phyloP scores from a whole-genome alignment of 2,797 vertebrate species.

The Propithecus deckenii region DNA sequence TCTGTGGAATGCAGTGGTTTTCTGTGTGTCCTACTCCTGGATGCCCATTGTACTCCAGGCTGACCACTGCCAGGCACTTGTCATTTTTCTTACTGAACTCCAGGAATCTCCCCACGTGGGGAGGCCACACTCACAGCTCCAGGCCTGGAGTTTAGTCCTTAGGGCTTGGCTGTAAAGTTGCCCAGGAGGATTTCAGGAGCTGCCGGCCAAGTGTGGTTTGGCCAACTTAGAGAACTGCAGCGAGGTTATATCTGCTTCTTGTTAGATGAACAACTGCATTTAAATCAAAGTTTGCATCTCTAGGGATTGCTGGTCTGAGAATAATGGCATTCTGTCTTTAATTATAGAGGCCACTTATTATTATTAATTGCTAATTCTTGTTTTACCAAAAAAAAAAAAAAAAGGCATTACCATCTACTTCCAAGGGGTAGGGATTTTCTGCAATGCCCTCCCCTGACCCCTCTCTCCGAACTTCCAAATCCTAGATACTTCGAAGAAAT shows the following conservation, averaged over 20 bases:
- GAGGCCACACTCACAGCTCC: neutral
- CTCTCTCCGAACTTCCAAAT: neutral
- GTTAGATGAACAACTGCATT: neutral
- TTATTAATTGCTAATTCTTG: neutral
- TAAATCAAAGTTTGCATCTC: neutral
- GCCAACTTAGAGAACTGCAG: neutral
- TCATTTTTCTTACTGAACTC: neutral
- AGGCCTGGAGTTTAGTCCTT: fast-evolving
- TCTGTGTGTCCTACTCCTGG: neutral
- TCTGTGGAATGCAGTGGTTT: neutral
- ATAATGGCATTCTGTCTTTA: neutral
- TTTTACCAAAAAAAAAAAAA: neutral
- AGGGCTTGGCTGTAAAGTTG: neutral
- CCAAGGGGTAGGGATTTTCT: neutral
- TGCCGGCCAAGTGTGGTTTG: neutral
- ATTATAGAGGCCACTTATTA: neutral
- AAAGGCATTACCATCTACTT: neutral
- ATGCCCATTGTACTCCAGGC: neutral
- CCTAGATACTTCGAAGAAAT: neutral
- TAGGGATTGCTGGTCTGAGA: neutral
- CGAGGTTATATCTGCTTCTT: neutral
- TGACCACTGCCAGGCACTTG: neutral
- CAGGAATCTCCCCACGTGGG: neutral
- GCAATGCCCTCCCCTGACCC: neutral
- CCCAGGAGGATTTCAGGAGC: neutral